Conservation (phyloP, 2,797 vertebrate species). For the Amazona finschi region DNA sequence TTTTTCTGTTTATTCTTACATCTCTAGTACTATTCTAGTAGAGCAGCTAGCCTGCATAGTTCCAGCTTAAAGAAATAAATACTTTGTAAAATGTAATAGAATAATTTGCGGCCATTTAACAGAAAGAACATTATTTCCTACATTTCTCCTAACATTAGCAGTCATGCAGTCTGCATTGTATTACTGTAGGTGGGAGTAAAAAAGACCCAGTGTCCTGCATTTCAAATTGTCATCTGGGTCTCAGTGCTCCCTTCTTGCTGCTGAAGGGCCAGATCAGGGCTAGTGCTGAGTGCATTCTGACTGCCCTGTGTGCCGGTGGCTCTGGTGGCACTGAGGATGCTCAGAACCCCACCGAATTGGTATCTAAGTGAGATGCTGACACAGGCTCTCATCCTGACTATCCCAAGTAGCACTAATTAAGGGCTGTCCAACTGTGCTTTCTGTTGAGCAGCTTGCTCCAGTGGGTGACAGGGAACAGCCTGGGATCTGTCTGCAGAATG, state of each 20-base stretch:
- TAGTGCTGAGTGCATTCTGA: not conserved
- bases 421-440: constrained; percentile 92
- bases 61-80: constrained; percentile 34
- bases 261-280: not conserved
- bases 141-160: constrained; percentile 4
- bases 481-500: constrained; percentile 91
- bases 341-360: not conserved
- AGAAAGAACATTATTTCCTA: constrained; percentile 45
- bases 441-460: constrained; percentile 81
- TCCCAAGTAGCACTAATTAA: constrained; percentile 95
- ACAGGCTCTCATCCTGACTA: constrained; percentile 85
- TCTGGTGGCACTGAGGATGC: not conserved
- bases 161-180: constrained; percentile 67
- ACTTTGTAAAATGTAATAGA: constrained; percentile 18
- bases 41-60: not conserved
- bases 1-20: not conserved
- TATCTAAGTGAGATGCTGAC: constrained; percentile 77
- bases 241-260: constrained; percentile 49
- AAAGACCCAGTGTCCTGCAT: constrained; percentile 75
- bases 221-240: constrained; percentile 66
- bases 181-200: constrained; percentile 44
- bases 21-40: not conserved
- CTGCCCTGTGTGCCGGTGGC: accelerated
- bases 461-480: constrained; percentile 93
- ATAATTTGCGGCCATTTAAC: constrained; percentile 49